Conservation (phyloP, 2,797 vertebrate genomes). For the Phaenicophaeus curvirostris region DNA sequence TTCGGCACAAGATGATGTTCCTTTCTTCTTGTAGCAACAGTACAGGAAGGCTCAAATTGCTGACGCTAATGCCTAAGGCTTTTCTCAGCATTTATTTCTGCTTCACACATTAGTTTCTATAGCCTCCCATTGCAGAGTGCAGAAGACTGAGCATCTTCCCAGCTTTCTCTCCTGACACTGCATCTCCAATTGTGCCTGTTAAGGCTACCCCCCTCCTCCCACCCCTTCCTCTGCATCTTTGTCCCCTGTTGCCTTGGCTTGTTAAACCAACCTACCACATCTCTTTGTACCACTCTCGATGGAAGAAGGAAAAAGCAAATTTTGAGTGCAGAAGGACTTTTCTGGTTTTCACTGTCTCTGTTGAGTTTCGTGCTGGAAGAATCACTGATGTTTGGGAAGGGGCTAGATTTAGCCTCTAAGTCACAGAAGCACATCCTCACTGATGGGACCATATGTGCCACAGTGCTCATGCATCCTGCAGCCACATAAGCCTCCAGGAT, state of each 20-base stretch:
- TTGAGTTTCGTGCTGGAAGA: not conserved
- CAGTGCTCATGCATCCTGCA: not conserved
- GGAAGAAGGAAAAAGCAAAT: not conserved
- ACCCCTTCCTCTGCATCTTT: not conserved
- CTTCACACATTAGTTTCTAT: not conserved
- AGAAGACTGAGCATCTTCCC: not conserved
- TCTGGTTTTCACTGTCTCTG: not conserved
- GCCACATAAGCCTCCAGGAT: not conserved
- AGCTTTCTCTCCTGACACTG: not conserved
- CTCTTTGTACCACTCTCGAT: accelerated
- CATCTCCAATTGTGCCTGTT: not conserved
- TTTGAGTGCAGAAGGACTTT: not conserved
- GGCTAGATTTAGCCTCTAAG: not conserved
- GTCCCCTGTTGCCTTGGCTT: not conserved
- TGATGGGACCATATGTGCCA: accelerated
- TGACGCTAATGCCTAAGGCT: accelerated
- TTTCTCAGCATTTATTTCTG: not conserved
- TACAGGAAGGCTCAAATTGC: not conserved
- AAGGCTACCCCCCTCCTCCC: not conserved
- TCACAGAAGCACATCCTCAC: not conserved
- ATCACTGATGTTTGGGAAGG: not conserved
- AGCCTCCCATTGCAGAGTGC: not conserved
- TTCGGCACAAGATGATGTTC: accelerated
- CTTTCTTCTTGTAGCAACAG: not conserved
- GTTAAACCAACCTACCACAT: not conserved